A percentile compares a stretch with the other conserved stretches of the same genome.
Conservation (phyloP, 1,140 invertebrate genomes). For the Penaeus chinensis region DNA sequence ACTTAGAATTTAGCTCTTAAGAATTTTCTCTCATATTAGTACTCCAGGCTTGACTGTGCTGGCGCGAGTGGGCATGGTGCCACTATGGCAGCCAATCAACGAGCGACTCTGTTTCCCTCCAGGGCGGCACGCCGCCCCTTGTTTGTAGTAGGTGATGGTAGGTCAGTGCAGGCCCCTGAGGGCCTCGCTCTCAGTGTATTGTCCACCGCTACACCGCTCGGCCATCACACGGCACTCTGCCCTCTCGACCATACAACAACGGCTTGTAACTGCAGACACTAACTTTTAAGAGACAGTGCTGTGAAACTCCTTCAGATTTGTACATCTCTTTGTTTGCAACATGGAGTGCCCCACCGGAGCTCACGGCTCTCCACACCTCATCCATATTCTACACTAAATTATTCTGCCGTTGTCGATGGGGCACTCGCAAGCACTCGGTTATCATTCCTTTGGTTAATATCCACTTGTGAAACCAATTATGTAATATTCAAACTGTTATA, state of each 20-base stretch:
- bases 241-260: slow-evolving; percentile 44
- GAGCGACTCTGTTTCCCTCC: slow-evolving; percentile 48
- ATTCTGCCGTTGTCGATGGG: slow-evolving; percentile 8
- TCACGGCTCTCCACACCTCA: background rate
- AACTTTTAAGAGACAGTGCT: slow-evolving; percentile 58
- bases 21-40: slow-evolving; percentile 52
- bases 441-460: slow-evolving; percentile 27
- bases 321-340: slow-evolving; percentile 57
- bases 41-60: slow-evolving; percentile 61
- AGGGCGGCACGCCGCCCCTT: slow-evolving; percentile 43
- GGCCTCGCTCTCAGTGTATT: slow-evolving; percentile 28
- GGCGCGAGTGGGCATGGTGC: slow-evolving; percentile 45
- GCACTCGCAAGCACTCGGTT: slow-evolving; percentile 32
- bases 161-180: background rate
- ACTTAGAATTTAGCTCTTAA: slow-evolving; percentile 45
- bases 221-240: slow-evolving; percentile 14
- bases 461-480: slow-evolving; percentile 55
- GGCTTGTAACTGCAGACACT: slow-evolving; percentile 60
- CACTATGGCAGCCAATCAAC: slow-evolving; percentile 29
- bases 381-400: slow-evolving; percentile 20
- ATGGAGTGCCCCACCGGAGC: slow-evolving; percentile 31
- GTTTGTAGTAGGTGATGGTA: slow-evolving; percentile 37
- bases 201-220: slow-evolving; percentile 9
- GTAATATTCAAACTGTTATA: slow-evolving; percentile 61
- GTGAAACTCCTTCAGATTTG: slow-evolving; percentile 55